A percentile compares a stretch with the other conserved stretches of the same genome.
Conservation (phyloP, 2,888 invertebrate species). For the Dilophus febrilis region DNA sequence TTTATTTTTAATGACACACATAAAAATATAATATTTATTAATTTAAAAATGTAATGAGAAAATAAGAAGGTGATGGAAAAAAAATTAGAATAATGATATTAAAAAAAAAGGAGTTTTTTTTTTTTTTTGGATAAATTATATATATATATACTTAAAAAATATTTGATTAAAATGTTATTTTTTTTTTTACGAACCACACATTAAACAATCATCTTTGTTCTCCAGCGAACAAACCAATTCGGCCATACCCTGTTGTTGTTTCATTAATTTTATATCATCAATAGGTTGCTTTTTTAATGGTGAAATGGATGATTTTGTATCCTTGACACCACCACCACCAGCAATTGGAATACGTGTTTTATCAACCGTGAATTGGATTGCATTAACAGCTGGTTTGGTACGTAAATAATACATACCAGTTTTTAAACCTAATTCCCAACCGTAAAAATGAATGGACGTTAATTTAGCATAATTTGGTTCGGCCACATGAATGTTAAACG, state of each 20-base stretch:
- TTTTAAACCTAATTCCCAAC: slow-evolving; percentile 92
- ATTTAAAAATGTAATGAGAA: no score
- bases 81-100: no score
- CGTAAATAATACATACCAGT: slow-evolving; percentile 98
- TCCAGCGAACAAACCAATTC: slow-evolving; percentile 71
- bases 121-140: no score
- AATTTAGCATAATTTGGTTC: slow-evolving; percentile 85
- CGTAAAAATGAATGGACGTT: slow-evolving; percentile 96
- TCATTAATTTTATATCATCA: background rate
- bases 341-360: slow-evolving; percentile 41
- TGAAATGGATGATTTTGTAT: slow-evolving; percentile 11
- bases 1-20: no score
- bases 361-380: slow-evolving; percentile 96
- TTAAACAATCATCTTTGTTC: slow-evolving; percentile 75
- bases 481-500: slow-evolving; percentile 92
- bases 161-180: slow-evolving; percentile 33
- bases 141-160: slow-evolving; percentile 42
- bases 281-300: slow-evolving; percentile 4
- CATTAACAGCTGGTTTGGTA: slow-evolving; percentile 89
- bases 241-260: slow-evolving; percentile 41
- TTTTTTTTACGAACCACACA: slow-evolving; percentile 56
- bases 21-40: no score
- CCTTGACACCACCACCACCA: slow-evolving; percentile 5
- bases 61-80: no score
- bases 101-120: no score